Evolutionary conservation across 1,140 invertebrate species (phyloP).

Genomic region (Chrysomallon squamiferum): DNA sequence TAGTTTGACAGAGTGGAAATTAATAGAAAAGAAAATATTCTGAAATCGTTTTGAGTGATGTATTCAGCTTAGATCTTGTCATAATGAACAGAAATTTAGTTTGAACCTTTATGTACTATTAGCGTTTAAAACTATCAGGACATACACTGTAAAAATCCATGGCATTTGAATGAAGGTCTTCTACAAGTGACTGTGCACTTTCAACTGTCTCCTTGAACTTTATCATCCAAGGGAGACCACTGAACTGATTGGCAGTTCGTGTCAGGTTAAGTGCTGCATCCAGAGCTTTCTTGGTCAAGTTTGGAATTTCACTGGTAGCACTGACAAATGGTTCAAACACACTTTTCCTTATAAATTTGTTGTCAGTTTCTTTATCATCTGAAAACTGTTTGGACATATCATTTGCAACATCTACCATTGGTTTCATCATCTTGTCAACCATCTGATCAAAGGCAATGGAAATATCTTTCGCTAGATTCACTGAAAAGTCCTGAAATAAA

Average conservation of each 20-base stretch:
- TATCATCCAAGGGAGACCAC: slow-evolving; percentile 18
- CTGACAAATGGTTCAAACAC: slow-evolving; percentile 7
- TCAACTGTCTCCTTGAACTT: slow-evolving; percentile 15
- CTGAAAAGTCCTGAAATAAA: slow-evolving; percentile 7
- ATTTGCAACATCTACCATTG: slow-evolving; percentile 1
- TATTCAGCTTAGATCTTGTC: too few relatives aligned
- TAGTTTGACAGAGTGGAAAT: too few relatives aligned
- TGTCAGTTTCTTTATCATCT: neutral
- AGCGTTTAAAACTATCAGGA: too few relatives aligned
- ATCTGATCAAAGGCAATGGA: slow-evolving; percentile 11
- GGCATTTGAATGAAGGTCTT: slow-evolving; percentile 20
- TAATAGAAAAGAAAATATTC: too few relatives aligned
- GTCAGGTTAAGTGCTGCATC: neutral
- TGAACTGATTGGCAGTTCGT: neutral
- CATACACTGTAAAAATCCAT: slow-evolving; percentile 9
- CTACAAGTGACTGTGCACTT: slow-evolving; percentile 16
- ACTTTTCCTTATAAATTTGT: neutral
- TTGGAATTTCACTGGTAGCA: slow-evolving; percentile 3
- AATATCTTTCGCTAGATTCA: slow-evolving; percentile 4
- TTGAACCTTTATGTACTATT: too few relatives aligned
- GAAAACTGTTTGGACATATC: neutral
- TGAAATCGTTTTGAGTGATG: too few relatives aligned
- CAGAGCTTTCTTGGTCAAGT: slow-evolving; percentile 5
- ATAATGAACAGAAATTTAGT: too few relatives aligned
- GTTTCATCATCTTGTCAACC: slow-evolving; percentile 8